Evolutionary conservation across 2,113 vertebrate genomes (phyloP).

Genomic region (Macrotus californicus): DNA sequence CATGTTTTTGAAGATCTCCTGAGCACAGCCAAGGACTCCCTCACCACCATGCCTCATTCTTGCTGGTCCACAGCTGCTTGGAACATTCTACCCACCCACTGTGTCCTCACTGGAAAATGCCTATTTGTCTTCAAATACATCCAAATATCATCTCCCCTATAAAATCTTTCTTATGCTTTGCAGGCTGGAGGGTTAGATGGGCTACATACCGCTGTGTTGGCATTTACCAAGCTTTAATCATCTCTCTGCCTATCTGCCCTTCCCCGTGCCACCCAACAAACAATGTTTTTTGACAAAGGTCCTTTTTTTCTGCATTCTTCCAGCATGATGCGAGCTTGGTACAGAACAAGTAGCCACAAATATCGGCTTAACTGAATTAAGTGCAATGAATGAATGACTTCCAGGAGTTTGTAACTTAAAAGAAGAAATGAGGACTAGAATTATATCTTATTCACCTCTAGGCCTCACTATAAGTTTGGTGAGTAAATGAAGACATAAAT

Average conservation of each 20-base stretch:
- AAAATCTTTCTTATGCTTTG: background rate
- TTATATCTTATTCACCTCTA: background rate
- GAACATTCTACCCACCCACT: background rate
- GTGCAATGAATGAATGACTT: background rate
- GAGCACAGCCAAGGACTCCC: background rate
- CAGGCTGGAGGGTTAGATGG: background rate
- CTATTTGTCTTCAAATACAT: background rate
- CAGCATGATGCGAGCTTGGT: background rate
- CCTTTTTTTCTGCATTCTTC: background rate
- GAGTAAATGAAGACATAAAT: background rate
- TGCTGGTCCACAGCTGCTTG: background rate
- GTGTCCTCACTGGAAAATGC: background rate
- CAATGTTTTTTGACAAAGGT: background rate
- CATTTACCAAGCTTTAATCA: background rate
- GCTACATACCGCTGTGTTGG: background rate
- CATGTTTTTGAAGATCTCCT: background rate
- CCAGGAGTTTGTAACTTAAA: conserved; percentile 6
- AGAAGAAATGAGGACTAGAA: background rate
- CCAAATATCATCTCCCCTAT: background rate
- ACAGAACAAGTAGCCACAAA: background rate
- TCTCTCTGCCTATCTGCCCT: background rate
- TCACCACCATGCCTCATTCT: background rate
- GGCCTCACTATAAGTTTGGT: background rate
- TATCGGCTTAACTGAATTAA: conserved; percentile 26
- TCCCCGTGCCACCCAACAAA: background rate